Conservation (phyloP, 1,140 invertebrate genomes). For the Bombus vancouverensis region DNA sequence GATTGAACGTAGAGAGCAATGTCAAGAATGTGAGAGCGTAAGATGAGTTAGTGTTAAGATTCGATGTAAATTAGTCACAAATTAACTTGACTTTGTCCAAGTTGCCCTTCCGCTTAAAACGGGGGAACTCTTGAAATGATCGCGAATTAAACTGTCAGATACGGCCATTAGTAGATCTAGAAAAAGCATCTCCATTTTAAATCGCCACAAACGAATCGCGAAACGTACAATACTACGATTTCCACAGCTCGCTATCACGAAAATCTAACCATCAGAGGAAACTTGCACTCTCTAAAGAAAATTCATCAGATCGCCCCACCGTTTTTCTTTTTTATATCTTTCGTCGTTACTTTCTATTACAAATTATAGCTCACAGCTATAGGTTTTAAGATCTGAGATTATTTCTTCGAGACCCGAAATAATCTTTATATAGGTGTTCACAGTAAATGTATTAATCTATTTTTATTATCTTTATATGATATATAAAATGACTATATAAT, state of each 20-base stretch:
- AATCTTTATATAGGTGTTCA: neutral
- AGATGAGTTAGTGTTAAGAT: neutral
- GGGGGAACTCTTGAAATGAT: constrained; percentile 35
- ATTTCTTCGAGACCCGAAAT: too few species aligned
- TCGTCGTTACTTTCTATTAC: neutral
- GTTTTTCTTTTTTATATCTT: neutral
- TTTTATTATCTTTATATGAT: neutral
- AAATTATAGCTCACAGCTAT: neutral
- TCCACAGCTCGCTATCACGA: neutral
- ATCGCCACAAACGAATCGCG: neutral
- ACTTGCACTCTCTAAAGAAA: constrained; percentile 1
- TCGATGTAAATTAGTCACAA: constrained; percentile 35
- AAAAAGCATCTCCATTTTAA: constrained; percentile 9
- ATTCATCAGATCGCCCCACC: neutral
- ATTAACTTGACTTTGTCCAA: constrained; percentile 42
- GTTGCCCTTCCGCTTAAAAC: constrained; percentile 32
- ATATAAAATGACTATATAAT: neutral
- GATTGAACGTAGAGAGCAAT: too few species aligned
- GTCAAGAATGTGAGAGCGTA: neutral
- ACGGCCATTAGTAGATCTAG: constrained; percentile 11
- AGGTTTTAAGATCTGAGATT: too few species aligned
- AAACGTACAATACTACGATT: neutral
- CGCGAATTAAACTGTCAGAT: constrained; percentile 37
- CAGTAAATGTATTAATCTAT: neutral
- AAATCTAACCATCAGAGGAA: neutral